phyloP scores from a whole-genome alignment of 2,797 vertebrate genomes.

The Caiman crocodilus region DNA sequence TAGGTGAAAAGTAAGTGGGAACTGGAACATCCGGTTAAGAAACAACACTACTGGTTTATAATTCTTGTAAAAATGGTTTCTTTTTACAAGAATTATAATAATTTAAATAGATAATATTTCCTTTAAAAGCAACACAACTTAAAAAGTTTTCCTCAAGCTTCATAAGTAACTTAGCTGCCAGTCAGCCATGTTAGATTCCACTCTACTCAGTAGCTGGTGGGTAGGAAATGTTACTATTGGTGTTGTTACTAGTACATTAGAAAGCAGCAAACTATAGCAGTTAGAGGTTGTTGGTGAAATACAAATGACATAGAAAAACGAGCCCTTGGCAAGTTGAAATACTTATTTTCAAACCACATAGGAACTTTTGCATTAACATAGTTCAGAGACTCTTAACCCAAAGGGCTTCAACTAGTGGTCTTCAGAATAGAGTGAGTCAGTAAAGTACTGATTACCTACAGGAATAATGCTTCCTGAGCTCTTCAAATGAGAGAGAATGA shows the following conservation, averaged over 20 bases:
- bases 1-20: background rate
- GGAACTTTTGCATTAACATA: background rate
- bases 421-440: background rate
- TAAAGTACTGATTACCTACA: background rate
- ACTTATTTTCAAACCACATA: background rate
- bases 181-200: background rate
- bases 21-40: too few species aligned
- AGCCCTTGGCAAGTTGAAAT: background rate
- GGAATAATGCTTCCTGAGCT: background rate
- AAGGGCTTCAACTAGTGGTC: background rate
- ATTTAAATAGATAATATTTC: background rate
- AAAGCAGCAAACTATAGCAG: background rate
- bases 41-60: background rate
- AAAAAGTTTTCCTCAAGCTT: background rate
- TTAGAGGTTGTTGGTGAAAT: background rate
- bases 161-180: background rate
- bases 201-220: background rate
- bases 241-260: background rate
- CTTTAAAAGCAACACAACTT: background rate
- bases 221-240: background rate
- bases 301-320: background rate
- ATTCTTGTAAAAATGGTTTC: background rate
- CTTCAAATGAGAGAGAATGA: background rate
- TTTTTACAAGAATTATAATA: background rate
- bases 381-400: background rate